These are phyloP conservation scores for Busseola fusca DNA, from an alignment of 2,888 invertebrate genomes.

Conservation along the genomic window DNA sequence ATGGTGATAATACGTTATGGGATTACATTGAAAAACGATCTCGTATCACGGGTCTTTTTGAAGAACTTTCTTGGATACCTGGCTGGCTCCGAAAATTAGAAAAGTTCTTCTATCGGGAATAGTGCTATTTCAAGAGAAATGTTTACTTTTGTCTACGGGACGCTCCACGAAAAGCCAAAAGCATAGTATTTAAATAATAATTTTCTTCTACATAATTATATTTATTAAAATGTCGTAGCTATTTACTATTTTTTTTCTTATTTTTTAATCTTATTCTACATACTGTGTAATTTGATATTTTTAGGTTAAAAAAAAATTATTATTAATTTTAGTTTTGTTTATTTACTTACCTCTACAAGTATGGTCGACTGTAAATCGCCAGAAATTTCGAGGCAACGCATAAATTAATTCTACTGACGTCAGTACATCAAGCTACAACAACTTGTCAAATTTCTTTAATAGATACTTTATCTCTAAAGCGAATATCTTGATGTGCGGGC, in stretches of 20 bases:
- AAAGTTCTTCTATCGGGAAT: background rate
- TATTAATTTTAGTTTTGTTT: constrained; percentile 10
- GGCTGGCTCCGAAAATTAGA: background rate
- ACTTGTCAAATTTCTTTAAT: too few relatives aligned
- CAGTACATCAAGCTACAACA: too few relatives aligned
- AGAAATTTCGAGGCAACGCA: background rate
- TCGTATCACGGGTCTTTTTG: background rate
- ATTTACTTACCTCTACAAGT: background rate
- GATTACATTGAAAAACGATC: background rate
- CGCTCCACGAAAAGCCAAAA: background rate
- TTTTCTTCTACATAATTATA: constrained; percentile 4
- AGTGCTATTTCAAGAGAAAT: background rate
- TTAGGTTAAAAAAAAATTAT: constrained; percentile 22
- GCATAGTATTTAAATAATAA: constrained; percentile 3
- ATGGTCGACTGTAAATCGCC: background rate
- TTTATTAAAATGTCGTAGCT: constrained; percentile 31
- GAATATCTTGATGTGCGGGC: too few relatives aligned
- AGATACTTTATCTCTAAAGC: too few relatives aligned
- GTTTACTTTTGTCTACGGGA: background rate
- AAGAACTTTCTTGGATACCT: background rate
- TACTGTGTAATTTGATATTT: constrained; percentile 6
- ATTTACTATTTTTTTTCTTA: constrained; percentile 3
- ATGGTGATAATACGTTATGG: background rate
- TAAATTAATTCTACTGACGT: background rate
- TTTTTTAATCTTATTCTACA: background rate